phyloP scores from a whole-genome alignment of 1,140 invertebrate genomes.

The Babylonia areolata region DNA sequence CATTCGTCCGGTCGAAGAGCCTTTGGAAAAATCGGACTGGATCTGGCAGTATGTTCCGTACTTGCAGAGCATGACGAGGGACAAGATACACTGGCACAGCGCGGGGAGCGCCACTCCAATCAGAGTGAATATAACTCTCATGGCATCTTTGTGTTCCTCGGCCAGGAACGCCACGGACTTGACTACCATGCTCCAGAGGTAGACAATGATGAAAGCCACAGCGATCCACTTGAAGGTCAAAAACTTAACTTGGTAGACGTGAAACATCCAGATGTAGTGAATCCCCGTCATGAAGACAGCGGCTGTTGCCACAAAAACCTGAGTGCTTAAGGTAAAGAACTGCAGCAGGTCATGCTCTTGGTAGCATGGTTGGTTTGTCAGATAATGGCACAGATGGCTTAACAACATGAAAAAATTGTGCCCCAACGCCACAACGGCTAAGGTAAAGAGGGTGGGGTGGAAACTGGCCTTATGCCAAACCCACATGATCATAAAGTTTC shows the following conservation, averaged over 20 bases:
- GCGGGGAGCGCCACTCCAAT: neutral
- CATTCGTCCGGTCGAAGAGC: no score
- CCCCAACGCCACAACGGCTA: neutral
- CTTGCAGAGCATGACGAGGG: neutral
- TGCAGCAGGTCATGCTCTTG: neutral
- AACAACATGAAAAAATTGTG: neutral
- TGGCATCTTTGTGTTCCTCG: neutral
- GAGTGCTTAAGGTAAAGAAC: neutral
- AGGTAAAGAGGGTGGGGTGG: neutral
- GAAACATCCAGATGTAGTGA: neutral
- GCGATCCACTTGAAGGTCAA: neutral
- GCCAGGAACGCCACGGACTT: neutral
- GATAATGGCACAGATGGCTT: neutral
- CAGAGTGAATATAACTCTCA: neutral
- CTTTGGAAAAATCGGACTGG: neutral
- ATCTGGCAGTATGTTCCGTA: neutral
- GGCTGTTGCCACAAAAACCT: neutral
- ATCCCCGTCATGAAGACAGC: neutral
- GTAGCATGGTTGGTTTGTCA: neutral
- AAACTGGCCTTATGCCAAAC: neutral
- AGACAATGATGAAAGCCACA: neutral
- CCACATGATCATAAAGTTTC: neutral
- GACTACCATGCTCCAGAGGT: neutral
- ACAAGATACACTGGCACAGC: neutral
- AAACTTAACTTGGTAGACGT: neutral